These are phyloP conservation scores for Malacosoma neustria DNA, from an alignment of 2,888 invertebrate genomes.

Conservation along the genomic window DNA sequence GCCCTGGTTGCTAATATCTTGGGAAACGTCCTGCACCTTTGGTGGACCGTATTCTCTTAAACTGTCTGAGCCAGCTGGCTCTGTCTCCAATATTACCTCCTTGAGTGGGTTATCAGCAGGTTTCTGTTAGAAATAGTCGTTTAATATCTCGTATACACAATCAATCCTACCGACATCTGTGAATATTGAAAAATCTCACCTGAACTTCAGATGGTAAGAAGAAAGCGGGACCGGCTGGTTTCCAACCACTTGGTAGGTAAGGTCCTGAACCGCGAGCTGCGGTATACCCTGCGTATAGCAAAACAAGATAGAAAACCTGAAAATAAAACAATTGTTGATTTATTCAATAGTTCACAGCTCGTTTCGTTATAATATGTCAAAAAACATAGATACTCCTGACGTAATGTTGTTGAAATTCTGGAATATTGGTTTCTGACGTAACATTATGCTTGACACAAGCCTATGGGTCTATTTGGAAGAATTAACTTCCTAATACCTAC, in stretches of 20 bases:
- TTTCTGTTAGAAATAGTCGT: conserved; percentile 39
- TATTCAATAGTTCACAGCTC: no score
- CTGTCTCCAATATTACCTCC: conserved; percentile 48
- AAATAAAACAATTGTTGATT: no score
- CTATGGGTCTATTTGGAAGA: no score
- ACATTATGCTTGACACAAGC: no score
- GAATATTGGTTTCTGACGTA: no score
- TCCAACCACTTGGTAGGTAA: conserved; percentile 62
- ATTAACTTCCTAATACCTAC: no score
- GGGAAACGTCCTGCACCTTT: conserved; percentile 33
- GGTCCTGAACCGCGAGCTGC: conserved; percentile 52
- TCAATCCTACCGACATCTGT: no score
- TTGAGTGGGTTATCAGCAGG: conserved; percentile 51
- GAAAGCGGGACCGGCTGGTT: conserved; percentile 53
- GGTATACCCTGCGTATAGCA: conserved; percentile 35
- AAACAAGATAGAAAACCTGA: conserved; percentile 37
- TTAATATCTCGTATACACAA: no score
- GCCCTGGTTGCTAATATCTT: conserved; percentile 35
- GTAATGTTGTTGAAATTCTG: no score
- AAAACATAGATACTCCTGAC: no score
- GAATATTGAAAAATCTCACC: conserved; percentile 21
- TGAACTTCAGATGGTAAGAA: conserved; percentile 45
- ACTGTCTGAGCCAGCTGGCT: conserved; percentile 61
- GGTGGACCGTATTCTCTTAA: conserved; percentile 68
- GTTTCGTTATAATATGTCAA: no score